Base-by-base conservation (phyloP, 2,113 vertebrate genomes). In the Passer domesticus region DNA sequence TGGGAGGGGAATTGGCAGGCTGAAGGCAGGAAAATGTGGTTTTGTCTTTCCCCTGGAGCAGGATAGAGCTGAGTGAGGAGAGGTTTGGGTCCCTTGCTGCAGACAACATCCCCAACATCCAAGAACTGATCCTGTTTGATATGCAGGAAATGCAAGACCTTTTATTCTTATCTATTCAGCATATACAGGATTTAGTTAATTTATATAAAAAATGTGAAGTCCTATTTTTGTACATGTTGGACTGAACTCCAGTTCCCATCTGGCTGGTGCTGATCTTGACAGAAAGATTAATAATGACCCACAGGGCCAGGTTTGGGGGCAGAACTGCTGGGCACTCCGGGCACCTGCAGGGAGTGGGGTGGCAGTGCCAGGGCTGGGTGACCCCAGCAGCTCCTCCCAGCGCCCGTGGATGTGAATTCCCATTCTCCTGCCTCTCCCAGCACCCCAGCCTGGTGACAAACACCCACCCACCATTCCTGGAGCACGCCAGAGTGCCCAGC, bases 381-480 rank as follows among this genome's bases (percentile, higher is more conserved):
- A 20, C 11, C 2, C 0, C 1, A 0, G 0, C 0, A 17, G 2
- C 19, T 9, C 27, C n/a, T 15, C 27, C 21, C 30, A 0, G 0
- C 1, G 15, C 33, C 15, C 2, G 0, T 0, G 4, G 35, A 2
- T 4, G 31, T 8, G 19, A 2, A 17, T 22, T 47, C 60, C 39
- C 30, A 2, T 28, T 14, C 28, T 2, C 0, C 9, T 9, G 60
- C 31, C 60, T 68, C 25, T 63, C 43, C 59, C 33, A 8, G 33
- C 15, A 8, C 1, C 47, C 39, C 56, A 35, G 47, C 30, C 14
- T 1, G 53, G 13, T 3, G 55, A 21, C 6, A 14, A 35, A 19
- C 22, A 0, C n/a, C 46, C 8, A 2, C 3, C 23, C 25, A 1
- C 8, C 44, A 3, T 2, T 35, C 33, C 68, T 1, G 9, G 41